Evolutionary conservation across 2,888 invertebrate species (phyloP).

Genomic region (Heliconius hortense): DNA sequence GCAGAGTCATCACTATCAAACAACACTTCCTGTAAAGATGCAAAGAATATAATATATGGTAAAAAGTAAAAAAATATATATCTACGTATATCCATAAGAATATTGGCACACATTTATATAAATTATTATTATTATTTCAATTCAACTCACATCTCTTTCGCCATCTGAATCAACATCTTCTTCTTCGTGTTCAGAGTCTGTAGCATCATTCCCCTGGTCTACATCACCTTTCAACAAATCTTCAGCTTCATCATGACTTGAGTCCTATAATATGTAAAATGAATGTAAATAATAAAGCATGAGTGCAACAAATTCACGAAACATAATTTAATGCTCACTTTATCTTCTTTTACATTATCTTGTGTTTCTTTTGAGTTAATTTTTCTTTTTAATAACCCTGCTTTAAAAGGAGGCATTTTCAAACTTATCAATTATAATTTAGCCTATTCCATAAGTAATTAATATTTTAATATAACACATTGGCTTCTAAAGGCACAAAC

Average conservation of each 20-base stretch:
- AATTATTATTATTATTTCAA: not conserved
- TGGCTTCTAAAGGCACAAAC: slow-evolving; percentile 9
- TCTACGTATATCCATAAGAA: too few species aligned
- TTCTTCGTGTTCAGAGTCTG: slow-evolving; percentile 71
- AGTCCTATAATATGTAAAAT: slow-evolving; percentile 42
- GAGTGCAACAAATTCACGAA: not conserved
- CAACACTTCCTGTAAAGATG: slow-evolving; percentile 63
- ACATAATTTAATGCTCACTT: slow-evolving; percentile 45
- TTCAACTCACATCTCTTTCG: slow-evolving; percentile 68
- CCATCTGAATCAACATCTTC: slow-evolving; percentile 68
- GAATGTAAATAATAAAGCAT: slow-evolving; percentile 23
- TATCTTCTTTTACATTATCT: slow-evolving; percentile 47
- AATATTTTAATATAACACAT: slow-evolving; percentile 8
- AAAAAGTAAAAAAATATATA: too few species aligned
- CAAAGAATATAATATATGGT: not conserved
- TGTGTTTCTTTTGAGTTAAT: slow-evolving; percentile 47
- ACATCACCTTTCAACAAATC: slow-evolving; percentile 59
- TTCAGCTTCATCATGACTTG: slow-evolving; percentile 48
- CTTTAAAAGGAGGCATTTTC: slow-evolving; percentile 71
- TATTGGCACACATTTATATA: too few species aligned
- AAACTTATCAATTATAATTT: slow-evolving; percentile 1
- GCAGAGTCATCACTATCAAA: slow-evolving; percentile 81
- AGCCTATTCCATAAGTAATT: slow-evolving; percentile 4
- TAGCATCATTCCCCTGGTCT: slow-evolving; percentile 57
- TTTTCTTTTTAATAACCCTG: slow-evolving; percentile 69